Conservation (phyloP, 2,797 vertebrate species). For the Sebastes steindachneri region DNA sequence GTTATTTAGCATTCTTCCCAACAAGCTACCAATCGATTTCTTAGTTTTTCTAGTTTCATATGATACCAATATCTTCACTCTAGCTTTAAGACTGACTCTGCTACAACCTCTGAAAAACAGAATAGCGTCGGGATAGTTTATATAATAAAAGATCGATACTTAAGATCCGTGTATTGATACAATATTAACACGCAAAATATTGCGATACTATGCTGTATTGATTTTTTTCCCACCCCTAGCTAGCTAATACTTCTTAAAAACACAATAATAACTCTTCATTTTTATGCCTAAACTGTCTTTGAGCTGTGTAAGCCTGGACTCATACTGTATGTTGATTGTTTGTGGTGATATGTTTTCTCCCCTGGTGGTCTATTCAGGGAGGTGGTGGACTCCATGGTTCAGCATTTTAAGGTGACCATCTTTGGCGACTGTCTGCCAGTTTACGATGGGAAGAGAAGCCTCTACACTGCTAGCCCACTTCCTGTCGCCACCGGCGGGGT, state of each 20-base stretch:
- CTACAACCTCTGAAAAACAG: too few species aligned
- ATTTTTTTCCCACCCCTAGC: too few species aligned
- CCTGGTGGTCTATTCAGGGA: constrained; percentile 83
- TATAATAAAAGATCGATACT: too few species aligned
- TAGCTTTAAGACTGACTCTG: too few species aligned
- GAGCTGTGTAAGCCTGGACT: background rate
- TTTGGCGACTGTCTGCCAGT: constrained; percentile 96
- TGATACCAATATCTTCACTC: too few species aligned
- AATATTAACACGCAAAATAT: too few species aligned
- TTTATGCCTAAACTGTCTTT: background rate
- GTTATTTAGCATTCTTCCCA: too few species aligned
- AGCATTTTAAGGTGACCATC: constrained; percentile 99
- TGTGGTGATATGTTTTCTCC: background rate
- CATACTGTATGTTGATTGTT: background rate
- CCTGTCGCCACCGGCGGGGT: constrained; percentile 94
- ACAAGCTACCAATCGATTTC: too few species aligned
- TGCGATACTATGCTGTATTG: too few species aligned
- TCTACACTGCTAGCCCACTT: constrained; percentile 95
- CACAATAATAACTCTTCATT: background rate
- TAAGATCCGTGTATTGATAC: too few species aligned
- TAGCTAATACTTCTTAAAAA: background rate
- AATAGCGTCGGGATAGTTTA: too few species aligned
- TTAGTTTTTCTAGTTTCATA: too few species aligned
- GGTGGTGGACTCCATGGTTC: constrained; percentile 98
- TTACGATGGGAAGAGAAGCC: constrained; percentile 97